Conservation (phyloP, 2,888 invertebrate genomes). For the Chalcosyrphus nemorum region DNA sequence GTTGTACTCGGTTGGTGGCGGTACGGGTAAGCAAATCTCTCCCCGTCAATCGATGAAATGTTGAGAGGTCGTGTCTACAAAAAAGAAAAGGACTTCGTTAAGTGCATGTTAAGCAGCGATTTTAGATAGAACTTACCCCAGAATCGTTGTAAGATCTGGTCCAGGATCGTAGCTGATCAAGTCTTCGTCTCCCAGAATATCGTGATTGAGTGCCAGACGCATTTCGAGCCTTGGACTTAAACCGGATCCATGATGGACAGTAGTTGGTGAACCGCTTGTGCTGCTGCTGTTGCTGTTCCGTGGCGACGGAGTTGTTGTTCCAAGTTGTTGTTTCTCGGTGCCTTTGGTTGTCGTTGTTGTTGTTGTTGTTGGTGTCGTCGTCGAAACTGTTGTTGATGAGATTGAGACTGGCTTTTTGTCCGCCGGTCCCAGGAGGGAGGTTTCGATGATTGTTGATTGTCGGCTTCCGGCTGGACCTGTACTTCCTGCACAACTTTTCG, state of each 20-base stretch:
- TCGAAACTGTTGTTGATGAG: slow-evolving; percentile 81
- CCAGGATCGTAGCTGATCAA: slow-evolving; percentile 82
- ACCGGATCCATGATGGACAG: slow-evolving; percentile 78
- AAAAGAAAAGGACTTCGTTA: background rate
- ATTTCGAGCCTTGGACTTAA: slow-evolving; percentile 87
- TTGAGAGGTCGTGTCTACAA: slow-evolving; percentile 82
- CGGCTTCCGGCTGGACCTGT: slow-evolving; percentile 76
- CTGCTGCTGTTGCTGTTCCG: slow-evolving; percentile 61
- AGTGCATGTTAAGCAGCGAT: background rate
- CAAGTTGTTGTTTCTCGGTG: slow-evolving; percentile 30
- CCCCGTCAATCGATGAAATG: slow-evolving; percentile 82
- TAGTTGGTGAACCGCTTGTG: slow-evolving; percentile 71
- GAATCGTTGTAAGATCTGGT: slow-evolving; percentile 82
- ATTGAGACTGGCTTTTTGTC: slow-evolving; percentile 77
- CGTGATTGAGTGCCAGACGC: slow-evolving; percentile 85
- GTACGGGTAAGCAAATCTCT: slow-evolving; percentile 82
- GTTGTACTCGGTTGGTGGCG: slow-evolving; percentile 81
- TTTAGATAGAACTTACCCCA: slow-evolving; percentile 77
- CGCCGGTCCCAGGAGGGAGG: slow-evolving; percentile 80
- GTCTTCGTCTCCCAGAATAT: slow-evolving; percentile 84
- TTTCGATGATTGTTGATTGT: slow-evolving; percentile 80
- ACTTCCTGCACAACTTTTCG: slow-evolving; percentile 74
- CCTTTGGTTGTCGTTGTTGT: slow-evolving; percentile 24
- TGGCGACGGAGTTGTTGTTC: slow-evolving; percentile 15
- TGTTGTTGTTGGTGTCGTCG: slow-evolving; percentile 74